Base-by-base conservation (phyloP, 2,797 vertebrate species). In the Synaphobranchus kaupii region DNA sequence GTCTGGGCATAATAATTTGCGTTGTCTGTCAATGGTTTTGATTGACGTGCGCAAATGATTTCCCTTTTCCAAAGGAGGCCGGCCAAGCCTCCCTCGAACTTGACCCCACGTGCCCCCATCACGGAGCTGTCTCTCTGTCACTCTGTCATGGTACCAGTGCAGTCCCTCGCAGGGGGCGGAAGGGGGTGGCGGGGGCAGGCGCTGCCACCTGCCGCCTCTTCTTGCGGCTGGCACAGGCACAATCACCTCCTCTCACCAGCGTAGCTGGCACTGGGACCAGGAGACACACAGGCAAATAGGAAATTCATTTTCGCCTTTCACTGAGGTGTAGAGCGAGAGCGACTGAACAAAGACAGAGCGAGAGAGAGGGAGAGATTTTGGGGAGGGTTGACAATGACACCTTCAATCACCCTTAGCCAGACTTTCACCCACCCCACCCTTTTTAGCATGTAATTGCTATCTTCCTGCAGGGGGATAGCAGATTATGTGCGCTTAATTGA, bases 401-500 rank as follows among this genome's bases (percentile, higher is more conserved):
- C 76, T 76, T n/a, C 86, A 54, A 22, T 83, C 39, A 28, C 83
- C 76, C 44, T 13, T 25, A n/a, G 47, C 15, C 50, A 83, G n/a
- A 83, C 80, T 50, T 31, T 22, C 47, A 22, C 39, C 31, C 48
- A 3, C 66, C 22, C n/a, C 76, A 25, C 78, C 31, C 17, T 50
- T 20, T 66, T 48, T 52, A 28, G 48, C 15, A n/a, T 4, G 39
- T 85, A 22, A 85, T 48, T 63, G 50, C 39, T 47, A 15, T 83
- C 85, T 50, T 86, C 86, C 90, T 78, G 47, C 44, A 6, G 83
- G 82, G 83, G 82, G 89, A 89, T 20, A 83, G 47, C n/a, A 54
- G 9, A 7, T 76, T 87, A 84, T 78, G 56, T 82, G 52, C 80
- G 50, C 88, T 63, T 92, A 93, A 91, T 91, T 90, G 83, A 91